phyloP scores from a whole-genome alignment of 2,888 invertebrate genomes.

The Rhagophthalmus giganteus region DNA sequence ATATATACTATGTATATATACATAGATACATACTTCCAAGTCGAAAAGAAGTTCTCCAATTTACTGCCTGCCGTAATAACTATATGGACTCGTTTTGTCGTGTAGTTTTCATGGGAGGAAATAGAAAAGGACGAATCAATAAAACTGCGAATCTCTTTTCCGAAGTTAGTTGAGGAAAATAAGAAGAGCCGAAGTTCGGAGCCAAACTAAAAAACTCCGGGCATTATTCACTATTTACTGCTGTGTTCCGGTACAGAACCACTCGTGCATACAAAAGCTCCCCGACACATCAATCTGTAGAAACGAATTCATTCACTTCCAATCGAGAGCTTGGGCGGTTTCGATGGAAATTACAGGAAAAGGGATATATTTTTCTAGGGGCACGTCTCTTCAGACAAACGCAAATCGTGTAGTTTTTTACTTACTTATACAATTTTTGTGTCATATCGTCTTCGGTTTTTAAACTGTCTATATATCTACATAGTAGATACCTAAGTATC shows the following conservation, averaged over 20 bases:
- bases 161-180: conserved; percentile 15
- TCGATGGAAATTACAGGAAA: conserved; percentile 13
- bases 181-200: conserved; percentile 35
- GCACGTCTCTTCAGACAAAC: neutral
- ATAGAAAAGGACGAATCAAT: conserved; percentile 16
- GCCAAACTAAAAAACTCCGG: conserved; percentile 42
- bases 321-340: conserved; percentile 24
- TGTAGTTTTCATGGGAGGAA: conserved; percentile 7
- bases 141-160: conserved; percentile 12
- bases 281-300: conserved; percentile 40
- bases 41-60: conserved; percentile 7
- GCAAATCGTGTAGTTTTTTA: conserved; percentile 1
- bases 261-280: conserved; percentile 48
- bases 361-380: conserved; percentile 12
- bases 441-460: neutral
- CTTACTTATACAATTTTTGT: neutral
- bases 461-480: neutral
- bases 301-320: conserved; percentile 29
- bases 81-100: conserved; percentile 13
- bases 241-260: conserved; percentile 43
- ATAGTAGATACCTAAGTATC: too few species aligned
- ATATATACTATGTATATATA: too few species aligned
- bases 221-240: conserved; percentile 46
- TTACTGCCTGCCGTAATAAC: conserved; percentile 5
- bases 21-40: neutral